Base-by-base conservation (phyloP, 1,140 invertebrate species). In the Bombus sibiricus region DNA sequence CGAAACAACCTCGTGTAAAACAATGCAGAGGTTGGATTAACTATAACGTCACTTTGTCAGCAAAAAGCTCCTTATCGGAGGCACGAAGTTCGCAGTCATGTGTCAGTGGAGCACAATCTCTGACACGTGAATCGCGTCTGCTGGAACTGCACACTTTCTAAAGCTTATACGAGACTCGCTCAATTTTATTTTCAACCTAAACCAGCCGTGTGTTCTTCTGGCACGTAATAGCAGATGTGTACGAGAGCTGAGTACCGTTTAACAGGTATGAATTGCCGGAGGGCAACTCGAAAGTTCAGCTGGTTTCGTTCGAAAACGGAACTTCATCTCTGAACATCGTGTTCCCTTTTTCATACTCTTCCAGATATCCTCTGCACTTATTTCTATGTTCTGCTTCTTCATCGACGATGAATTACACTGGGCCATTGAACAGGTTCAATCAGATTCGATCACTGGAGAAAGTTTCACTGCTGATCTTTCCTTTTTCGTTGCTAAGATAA, bases 231-330 rank as follows among this genome's bases (percentile, higher is more conserved):
- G 25, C 10, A 59, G n/a, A 34, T 5, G 1, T 15, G 18, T n/a
- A 10, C 18, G 3, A 13, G 59, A 62, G 59, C 9, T 75, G 86
- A 76, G 91, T 92, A 92, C 91, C 91, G 90, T 92, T 92, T 83
- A 37, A 81, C 86, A 89, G 72, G 85, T 81, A 86, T 0, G 82
- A 68, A 86, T 86, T 32, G 71, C 74, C 80, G n/a, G n/a, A 34
- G 64, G 74, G 43, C 57, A 28, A 32, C 75, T 75, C 34, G 75
- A 85, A 88, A 85, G 78, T 84, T 34, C 69, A 62, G 75, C 75
- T 34, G 39, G 69, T 77, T 78, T 32, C 69, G 66, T 73, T 88
- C 74, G 59, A 28, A 28, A 69, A 86, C 74, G 57, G 32, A 66
- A 69, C 83, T 43, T 86, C 66, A 34, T 57, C 71, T 68, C 32